Evolutionary conservation across 1,140 invertebrate species (phyloP).

Genomic region (Drosophila sulfurigaster): DNA sequence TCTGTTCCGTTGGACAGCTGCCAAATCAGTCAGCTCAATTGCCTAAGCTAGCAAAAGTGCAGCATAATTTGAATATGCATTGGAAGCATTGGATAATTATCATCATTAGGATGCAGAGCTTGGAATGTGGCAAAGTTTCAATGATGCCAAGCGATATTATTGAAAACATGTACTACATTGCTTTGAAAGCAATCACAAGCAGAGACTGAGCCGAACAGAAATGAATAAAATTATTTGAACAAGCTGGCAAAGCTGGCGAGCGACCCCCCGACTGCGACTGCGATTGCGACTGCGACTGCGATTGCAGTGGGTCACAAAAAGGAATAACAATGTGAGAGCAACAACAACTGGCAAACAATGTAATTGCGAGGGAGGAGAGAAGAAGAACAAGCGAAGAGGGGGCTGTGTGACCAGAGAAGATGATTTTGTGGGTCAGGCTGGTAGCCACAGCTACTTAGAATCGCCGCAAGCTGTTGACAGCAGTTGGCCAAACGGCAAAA

Average conservation of each 20-base stretch:
- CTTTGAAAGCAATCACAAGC: not conserved
- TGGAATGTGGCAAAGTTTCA: not conserved
- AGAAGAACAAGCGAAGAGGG: not conserved
- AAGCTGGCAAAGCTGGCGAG: not conserved
- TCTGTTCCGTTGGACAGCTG: constrained; percentile 37
- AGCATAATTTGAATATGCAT: constrained; percentile 50
- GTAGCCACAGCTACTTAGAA: constrained; percentile 50
- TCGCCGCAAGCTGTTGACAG: constrained; percentile 70
- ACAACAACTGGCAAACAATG: constrained; percentile 30
- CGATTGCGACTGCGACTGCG: not conserved
- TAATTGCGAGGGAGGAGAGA: not conserved
- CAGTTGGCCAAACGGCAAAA: constrained; percentile 39
- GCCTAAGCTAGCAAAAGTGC: constrained; percentile 28
- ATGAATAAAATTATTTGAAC: constrained; percentile 22
- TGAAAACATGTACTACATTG: not conserved
- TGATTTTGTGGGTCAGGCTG: constrained; percentile 33
- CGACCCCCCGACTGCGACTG: not conserved
- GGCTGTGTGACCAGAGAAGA: constrained; percentile 14
- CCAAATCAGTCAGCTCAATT: constrained; percentile 63
- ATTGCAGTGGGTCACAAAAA: constrained; percentile 15
- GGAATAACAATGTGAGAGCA: constrained; percentile 11
- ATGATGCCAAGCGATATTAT: constrained; percentile 13
- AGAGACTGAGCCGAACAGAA: not conserved
- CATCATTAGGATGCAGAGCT: constrained; percentile 20
- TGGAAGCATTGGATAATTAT: constrained; percentile 54